Conservation (phyloP, 2,888 invertebrate species). For the Crepidodera aurea region DNA sequence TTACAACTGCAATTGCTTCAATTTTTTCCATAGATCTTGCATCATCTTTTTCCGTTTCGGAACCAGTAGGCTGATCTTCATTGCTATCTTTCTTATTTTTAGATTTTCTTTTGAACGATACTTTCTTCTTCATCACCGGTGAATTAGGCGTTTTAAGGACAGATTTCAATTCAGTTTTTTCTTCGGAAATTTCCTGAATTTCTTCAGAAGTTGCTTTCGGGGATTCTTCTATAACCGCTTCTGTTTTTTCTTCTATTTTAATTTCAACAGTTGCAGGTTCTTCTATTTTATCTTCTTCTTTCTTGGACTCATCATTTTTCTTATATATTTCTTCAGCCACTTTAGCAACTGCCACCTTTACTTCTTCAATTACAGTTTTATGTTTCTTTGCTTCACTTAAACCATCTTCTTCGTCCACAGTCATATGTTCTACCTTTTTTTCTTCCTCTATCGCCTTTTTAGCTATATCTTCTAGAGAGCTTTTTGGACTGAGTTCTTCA, state of each 20-base stretch:
- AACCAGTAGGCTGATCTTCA: slow-evolving; percentile 48
- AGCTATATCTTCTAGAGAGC: slow-evolving; percentile 24
- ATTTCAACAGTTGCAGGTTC: slow-evolving; percentile 15
- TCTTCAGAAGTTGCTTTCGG: slow-evolving; percentile 5
- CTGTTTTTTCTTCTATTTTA: slow-evolving; percentile 16
- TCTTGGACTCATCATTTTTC: not conserved
- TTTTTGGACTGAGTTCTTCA: slow-evolving; percentile 45
- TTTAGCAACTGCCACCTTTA: not conserved
- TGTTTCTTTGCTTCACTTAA: slow-evolving; percentile 51
- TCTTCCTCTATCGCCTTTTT: slow-evolving; percentile 19
- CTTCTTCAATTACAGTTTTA: slow-evolving; percentile 30
- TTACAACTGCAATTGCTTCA: slow-evolving; percentile 52
- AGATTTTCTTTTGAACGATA: slow-evolving; percentile 57
- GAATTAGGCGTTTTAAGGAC: slow-evolving; percentile 47
- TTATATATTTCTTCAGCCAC: not conserved
- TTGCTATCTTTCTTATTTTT: slow-evolving; percentile 50
- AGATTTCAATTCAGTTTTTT: slow-evolving; percentile 42
- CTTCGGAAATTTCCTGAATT: slow-evolving; percentile 6
- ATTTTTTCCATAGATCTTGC: no score
- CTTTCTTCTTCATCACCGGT: slow-evolving; percentile 57
- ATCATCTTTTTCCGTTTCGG: slow-evolving; percentile 26
- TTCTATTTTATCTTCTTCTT: not conserved
- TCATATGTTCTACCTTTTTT: slow-evolving; percentile 39
- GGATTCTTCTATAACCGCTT: not conserved
- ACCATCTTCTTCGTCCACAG: slow-evolving; percentile 59